phyloP scores from a whole-genome alignment of 2,888 invertebrate genomes.

The Chalcosyrphus nemorum region DNA sequence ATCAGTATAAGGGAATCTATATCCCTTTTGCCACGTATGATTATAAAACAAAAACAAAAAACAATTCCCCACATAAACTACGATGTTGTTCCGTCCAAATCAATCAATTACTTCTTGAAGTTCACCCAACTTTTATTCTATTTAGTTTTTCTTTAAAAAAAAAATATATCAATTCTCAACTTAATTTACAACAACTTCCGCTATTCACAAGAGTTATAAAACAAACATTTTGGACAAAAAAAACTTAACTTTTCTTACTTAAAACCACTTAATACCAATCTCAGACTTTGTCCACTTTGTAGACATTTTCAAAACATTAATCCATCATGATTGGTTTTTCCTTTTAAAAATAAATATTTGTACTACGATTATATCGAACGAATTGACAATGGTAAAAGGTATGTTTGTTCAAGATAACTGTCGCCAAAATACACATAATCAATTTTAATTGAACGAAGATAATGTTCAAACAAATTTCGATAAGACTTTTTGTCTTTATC shows the following conservation, averaged over 20 bases:
- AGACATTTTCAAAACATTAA: not conserved
- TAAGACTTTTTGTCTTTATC: not conserved
- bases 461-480: not conserved
- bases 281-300: not conserved
- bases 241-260: not conserved
- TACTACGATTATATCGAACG: not conserved
- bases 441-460: constrained; percentile 5
- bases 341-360: not conserved
- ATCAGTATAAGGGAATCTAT: no score
- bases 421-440: not conserved
- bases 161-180: no score
- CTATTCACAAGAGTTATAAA: no score
- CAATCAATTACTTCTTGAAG: no score
- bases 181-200: no score
- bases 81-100: no score
- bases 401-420: not conserved
- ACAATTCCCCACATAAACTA: no score
- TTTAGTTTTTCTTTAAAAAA: no score
- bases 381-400: not conserved
- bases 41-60: no score
- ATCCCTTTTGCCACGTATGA: no score
- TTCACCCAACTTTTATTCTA: no score
- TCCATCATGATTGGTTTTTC: not conserved
- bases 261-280: not conserved
- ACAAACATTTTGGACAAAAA: no score